Base-by-base conservation (phyloP, 2,888 invertebrate genomes). In the Drosophila gaucha region DNA sequence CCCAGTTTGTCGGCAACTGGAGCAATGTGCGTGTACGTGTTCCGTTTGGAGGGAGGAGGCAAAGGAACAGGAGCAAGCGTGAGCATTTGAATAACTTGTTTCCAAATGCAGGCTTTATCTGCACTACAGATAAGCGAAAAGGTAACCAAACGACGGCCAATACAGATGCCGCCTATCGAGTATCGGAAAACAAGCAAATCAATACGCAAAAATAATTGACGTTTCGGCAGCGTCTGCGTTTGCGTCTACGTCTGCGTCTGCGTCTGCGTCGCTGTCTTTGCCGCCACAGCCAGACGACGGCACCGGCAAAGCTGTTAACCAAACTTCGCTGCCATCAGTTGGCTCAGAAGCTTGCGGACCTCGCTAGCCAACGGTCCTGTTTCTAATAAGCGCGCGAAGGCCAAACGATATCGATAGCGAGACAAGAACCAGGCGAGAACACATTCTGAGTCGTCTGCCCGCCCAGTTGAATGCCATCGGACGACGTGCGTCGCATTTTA, bases 381-480 rank as follows among this genome's bases (percentile, higher is more conserved):
- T 63, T 75, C 82, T 72, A 83, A 86, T 66, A 54, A 57, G 63
- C 59, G 51, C 78, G 66, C 54, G 41, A 51, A 57, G 41, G 38
- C 51, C 26, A 41, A 24, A 30, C 62, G 58, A 39, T 55, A 46
- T 31, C 49, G 50, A 65, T 30, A 51, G 35, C 47, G 69, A 47
- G 50, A 39, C 49, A 31, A 65, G 46, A 67, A 43, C 54, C 55
- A 62, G 58, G 54, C 78, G 59, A 51, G 55, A 55, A 57, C 38
- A 55, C 36, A 58, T 56, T 52, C 39, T 63, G 63, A 68, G 70
- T 33, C 68, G 74, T 60, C 68, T 54, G 67, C 38, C 67, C 74
- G 86, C 43, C 74, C 82, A 86, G 85, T 82, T 87, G 86, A 84
- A 84, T 84, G 87, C 84, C 87, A 79, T 79, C 56, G 76, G 79